Base-by-base conservation (phyloP, 2,113 vertebrate species). In the Oncorhynchus clarkii region DNA sequence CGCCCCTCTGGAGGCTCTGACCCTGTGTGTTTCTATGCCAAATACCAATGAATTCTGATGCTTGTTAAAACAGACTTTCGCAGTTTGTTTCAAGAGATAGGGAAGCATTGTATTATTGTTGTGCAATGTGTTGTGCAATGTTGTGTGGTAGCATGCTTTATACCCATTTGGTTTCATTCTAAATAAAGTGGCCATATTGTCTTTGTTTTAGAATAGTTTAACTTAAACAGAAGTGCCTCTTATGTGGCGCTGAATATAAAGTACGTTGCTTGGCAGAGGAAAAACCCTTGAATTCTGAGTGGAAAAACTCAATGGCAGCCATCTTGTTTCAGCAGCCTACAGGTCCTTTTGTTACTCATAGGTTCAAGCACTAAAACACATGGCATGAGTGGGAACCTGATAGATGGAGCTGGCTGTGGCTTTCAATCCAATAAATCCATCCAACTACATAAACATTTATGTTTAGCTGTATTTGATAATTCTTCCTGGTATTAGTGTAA, bases 381-480 rank as follows among this genome's bases (percentile, higher is more conserved):
- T 57, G 51, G 70, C 45, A 75, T 11, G 84, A 86, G 72, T 86
- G 54, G 73, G 82, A 89, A 78, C 57, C 79, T 78, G 60, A 75
- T 45, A 77, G n/a, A 72, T 73, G 65, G 60, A 67, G 79, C 72
- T 8, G 69, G 64, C 16, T 57, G 51, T 57, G 51, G 51, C 51
- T 57, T 57, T 57, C 51, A 57, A 57, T 16, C 14, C 51, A 57
- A 78, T 49, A 31, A 70, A 57, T 57, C 18, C 51, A 57, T 5
- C 77, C 60, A 67, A 34, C 8, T 27, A 31, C 71, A 83, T 87
- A 62, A 73, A 85, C 82, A 80, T 82, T 82, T 29, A 83, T 74
- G 27, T 48, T 22, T 16, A 9, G 14, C 51, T 57, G 34, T 39
- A 18, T 18, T 57, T 57, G 13, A 57, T 57, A 5, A 57, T 3